Conservation (phyloP, 2,113 vertebrate species). For the Alectura lathami region DNA sequence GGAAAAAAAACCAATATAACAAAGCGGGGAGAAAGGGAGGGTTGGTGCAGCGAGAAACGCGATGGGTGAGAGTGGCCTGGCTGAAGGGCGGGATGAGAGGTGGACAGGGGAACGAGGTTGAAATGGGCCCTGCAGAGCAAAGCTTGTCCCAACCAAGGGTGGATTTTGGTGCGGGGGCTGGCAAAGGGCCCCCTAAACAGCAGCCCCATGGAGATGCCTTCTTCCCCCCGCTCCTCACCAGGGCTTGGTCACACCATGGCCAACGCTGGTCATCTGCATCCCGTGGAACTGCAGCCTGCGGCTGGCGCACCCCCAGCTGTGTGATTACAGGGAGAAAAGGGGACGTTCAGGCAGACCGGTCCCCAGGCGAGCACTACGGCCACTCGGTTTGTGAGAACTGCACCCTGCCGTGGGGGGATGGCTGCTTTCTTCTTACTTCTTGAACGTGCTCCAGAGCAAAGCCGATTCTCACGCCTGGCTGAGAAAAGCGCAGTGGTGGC, state of each 20-base stretch:
- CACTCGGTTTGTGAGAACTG: background rate
- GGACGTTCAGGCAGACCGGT: background rate
- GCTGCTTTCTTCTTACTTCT: constrained; percentile 4
- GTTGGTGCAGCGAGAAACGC: background rate
- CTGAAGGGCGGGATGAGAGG: background rate
- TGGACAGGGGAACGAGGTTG: background rate
- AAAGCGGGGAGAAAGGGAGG: background rate
- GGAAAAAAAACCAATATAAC: background rate
- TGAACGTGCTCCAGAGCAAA: background rate
- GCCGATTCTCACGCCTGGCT: background rate
- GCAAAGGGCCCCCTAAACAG: background rate
- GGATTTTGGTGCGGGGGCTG: accelerated
- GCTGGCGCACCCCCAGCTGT: background rate
- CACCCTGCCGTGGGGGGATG: background rate
- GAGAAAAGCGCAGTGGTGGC: background rate
- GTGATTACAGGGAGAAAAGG: accelerated
- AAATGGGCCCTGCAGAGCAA: background rate
- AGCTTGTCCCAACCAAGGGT: background rate
- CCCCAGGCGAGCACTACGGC: background rate
- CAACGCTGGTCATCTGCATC: accelerated
- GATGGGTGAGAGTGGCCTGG: background rate
- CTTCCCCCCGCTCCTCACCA: background rate
- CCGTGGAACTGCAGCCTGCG: background rate
- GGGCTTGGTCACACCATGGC: background rate
- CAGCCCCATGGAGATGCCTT: accelerated